Conservation (phyloP, 2,888 invertebrate species). For the Cepaea hortensis region DNA sequence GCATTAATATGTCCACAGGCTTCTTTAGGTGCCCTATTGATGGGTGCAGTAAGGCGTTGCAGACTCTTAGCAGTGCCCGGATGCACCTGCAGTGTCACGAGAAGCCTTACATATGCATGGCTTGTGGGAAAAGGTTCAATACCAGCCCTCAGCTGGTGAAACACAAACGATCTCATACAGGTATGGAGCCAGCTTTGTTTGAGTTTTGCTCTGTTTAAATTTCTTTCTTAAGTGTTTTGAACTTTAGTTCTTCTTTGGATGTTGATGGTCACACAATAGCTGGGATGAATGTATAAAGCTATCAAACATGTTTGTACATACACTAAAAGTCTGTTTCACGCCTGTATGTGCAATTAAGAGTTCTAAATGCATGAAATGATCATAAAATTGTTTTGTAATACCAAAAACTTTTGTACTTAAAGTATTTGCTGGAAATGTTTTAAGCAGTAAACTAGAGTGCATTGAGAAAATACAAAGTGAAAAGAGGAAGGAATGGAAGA, state of each 20-base stretch:
- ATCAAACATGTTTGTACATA: too few relatives aligned
- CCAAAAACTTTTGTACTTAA: too few relatives aligned
- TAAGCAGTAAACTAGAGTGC: too few relatives aligned
- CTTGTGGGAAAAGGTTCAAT: conserved; percentile 41
- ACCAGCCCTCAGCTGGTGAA: conserved; percentile 28
- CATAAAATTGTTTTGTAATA: too few relatives aligned
- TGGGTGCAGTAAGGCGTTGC: conserved; percentile 41
- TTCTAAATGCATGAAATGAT: too few relatives aligned
- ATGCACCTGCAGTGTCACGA: conserved; percentile 41
- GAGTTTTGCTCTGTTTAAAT: neutral
- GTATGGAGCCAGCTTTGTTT: neutral
- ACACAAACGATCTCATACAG: conserved; percentile 38
- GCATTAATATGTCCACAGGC: conserved; percentile 3
- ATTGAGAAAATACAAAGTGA: too few relatives aligned
- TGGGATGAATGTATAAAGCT: too few relatives aligned
- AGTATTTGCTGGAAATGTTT: too few relatives aligned
- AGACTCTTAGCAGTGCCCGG: conserved; percentile 39
- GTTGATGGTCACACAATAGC: too few relatives aligned
- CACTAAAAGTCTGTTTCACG: too few relatives aligned
- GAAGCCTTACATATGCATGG: conserved; percentile 40
- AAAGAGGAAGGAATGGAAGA: too few relatives aligned
- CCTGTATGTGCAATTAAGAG: too few relatives aligned
- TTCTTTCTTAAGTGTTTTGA: neutral
- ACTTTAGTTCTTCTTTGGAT: neutral
- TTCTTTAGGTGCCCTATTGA: conserved; percentile 45